Evolutionary conservation across 1,140 invertebrate genomes (phyloP).

Genomic region (Lepeophtheirus salmonis): DNA sequence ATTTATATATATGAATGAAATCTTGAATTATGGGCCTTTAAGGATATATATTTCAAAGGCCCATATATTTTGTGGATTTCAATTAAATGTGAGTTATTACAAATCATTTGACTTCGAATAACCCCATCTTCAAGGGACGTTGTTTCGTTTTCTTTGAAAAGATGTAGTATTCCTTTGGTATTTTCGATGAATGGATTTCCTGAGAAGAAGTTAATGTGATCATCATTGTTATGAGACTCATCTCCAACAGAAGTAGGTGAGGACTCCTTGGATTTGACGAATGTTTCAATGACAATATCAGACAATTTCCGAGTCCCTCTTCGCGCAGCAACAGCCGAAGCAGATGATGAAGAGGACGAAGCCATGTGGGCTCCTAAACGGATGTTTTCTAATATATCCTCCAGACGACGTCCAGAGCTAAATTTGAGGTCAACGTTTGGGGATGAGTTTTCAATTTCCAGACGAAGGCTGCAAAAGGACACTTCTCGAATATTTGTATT

Average conservation of each 20-base stretch:
- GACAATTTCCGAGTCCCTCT: neutral
- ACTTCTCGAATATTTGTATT: no score
- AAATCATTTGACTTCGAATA: slow-evolving; percentile 26
- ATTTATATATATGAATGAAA: no score
- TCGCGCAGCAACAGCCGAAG: neutral
- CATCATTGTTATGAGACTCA: slow-evolving; percentile 20
- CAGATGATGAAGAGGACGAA: neutral
- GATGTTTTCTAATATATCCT: neutral
- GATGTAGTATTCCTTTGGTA: slow-evolving; percentile 83
- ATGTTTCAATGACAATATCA: neutral
- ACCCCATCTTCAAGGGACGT: slow-evolving; percentile 29
- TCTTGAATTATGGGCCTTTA: no score
- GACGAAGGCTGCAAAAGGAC: neutral
- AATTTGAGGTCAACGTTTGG: neutral
- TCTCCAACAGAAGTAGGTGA: neutral
- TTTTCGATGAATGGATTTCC: slow-evolving; percentile 93
- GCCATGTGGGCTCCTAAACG: neutral
- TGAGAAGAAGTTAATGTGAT: slow-evolving; percentile 50
- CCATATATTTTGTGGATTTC: no score
- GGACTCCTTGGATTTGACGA: neutral
- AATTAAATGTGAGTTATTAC: neutral
- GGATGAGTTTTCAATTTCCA: neutral
- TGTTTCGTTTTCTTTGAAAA: slow-evolving; percentile 51
- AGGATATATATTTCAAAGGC: no score
- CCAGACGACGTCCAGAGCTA: neutral